Base-by-base conservation (phyloP, 2,113 vertebrate genomes). In the Pipa parva region DNA sequence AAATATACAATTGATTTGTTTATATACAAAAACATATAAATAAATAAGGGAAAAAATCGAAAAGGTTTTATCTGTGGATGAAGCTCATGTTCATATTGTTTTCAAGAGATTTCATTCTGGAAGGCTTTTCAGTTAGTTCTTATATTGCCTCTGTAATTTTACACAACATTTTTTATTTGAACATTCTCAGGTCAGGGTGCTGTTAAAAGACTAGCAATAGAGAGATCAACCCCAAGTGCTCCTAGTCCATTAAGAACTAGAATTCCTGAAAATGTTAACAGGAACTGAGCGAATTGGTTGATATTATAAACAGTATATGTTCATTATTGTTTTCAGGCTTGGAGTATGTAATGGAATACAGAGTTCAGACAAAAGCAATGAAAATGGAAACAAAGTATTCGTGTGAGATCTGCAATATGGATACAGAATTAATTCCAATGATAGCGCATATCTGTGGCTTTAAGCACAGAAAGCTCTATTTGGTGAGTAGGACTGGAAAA, bases 311-410 rank as follows among this genome's bases (percentile, higher is more conserved):
- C 15, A 7, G 2, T 13, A 29, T 55, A 5, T 26, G 15, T 46
- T 63, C 9, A 31, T 8, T 46, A 2, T 56, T 65, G 27, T 9
- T 60, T 18, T 22, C 29, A 59, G 65, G 65, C 11, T 51, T 68
- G 65, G 65, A 68, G 5, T 59, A 59, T 20, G 56, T 68, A 8
- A 18, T 50, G 3, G 56, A 68, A 52, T 68, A 59, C 48, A 24
- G n/a, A 17, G 21, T 26, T 21, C n/a, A 59, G 27, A 21, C 11
- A 6, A 27, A 22, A 39, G 1, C 22, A 27, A 18, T 31, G 28
- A 33, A 33, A 26, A 26, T 59, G 13, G 64, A 49, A 33, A 48
- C 21, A 5, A 68, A 36, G 24, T 68, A 68, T 22, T 9, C 27
- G 7, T 68, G 65, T 59, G 56, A 68, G 10, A 10, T 68, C 12